Conservation (phyloP, 1,140 invertebrate genomes). For the Eriocheir sinensis region DNA sequence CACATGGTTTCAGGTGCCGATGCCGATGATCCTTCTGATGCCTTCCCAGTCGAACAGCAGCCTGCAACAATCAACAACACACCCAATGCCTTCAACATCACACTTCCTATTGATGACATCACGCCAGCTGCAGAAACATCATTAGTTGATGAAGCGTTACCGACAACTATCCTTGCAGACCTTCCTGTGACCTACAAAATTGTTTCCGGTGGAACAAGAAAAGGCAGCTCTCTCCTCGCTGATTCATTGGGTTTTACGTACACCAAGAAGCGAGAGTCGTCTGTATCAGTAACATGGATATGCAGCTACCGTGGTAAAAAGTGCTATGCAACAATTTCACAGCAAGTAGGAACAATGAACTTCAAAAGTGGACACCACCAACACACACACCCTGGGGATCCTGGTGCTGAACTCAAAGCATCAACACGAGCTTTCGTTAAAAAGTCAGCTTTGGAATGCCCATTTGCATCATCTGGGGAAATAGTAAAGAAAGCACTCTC, state of each 20-base stretch:
- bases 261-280: no score
- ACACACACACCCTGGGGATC: no score
- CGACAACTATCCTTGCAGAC: conserved; percentile 55
- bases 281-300: neutral
- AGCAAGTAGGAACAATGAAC: conserved; percentile 1
- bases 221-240: conserved; percentile 49
- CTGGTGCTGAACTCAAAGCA: no score
- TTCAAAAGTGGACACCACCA: no score
- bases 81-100: no score
- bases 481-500: no score
- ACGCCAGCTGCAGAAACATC: conserved; percentile 44
- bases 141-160: conserved; percentile 58
- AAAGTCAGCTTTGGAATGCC: no score
- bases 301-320: neutral
- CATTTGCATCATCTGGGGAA: no score
- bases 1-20: conserved; percentile 38
- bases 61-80: no score
- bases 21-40: conserved; percentile 53
- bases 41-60: conserved; percentile 37
- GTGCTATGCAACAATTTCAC: neutral
- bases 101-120: no score
- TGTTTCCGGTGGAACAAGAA: no score
- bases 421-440: no score
- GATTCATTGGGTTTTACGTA: conserved; percentile 59
- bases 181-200: conserved; percentile 52